Evolutionary conservation across 2,113 vertebrate species (phyloP), one percentile per base, ranked within the genome.

Genomic region (Proterorhinus semilunaris): DNA sequence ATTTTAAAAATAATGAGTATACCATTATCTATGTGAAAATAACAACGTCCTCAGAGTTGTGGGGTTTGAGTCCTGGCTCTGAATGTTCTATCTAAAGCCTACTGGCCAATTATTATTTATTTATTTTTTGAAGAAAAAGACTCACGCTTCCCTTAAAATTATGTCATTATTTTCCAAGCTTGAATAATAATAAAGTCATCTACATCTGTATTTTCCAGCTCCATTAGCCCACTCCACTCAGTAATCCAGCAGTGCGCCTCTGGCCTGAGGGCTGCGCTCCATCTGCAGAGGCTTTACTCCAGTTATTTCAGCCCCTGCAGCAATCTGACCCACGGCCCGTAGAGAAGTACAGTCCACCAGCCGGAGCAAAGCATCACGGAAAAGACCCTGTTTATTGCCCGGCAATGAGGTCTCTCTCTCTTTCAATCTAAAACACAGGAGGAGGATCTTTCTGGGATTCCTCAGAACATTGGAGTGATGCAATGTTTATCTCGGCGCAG

Each of bases 281-380:
- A 48, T 65, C 74, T 74, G 74, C 66, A 61, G 44, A 52, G 65
- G 58, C 72, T 50, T 73, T 71, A 57, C 54, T 64, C 17, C 55
- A 69, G 51, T 76, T 66, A 53, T 75, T 82, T 74, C 46, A 62
- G 67, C 61, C 69, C 79, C 76, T 79, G 69, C 61, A 69, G 79
- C 79, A 73, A 64, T 66, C 68, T 78, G 72, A 76, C 73, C 81
- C 74, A 63, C 63, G 61, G 44, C 69, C 54, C 44, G 63, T 48
- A 75, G 68, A 75, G 71, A 73, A 71, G 58, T 50, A 74, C 49
- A 49, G 17, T 36, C 27, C 50, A 62, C 68, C 61, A 66, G 59
- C 44, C 44, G 73, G 50, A 50, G 67, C 62, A 54, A 51, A 27
- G 66, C 63, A 51, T 53, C 62, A 65, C 58, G 58, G 72, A 50